Evolutionary conservation across 2,888 invertebrate species (phyloP), one percentile per base, ranked within the genome.

Genomic region (Endotricha flammealis): DNA sequence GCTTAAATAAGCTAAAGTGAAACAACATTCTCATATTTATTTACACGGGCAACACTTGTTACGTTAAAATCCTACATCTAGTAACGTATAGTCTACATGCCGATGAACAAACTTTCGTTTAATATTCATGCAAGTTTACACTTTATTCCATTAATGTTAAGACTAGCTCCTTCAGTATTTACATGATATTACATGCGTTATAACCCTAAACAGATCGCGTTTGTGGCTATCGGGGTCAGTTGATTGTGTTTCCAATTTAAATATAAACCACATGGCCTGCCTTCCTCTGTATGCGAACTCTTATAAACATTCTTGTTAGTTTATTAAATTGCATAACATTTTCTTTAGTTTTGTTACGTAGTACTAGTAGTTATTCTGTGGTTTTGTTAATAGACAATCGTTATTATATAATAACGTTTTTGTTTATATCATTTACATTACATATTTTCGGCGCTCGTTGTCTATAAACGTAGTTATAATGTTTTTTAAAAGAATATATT

Each of bases 191-290:
- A 8, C 20, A 11, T 22, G 20, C 20, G 7, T 22, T 40, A 37
- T 36, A 32, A 27, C 38, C 34, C 38, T 25, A 41, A 44, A 38
- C 33, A 40, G 38, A 30, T 30, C 17, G 10, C 43, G 31, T 13
- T 36, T 39, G 46, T 38, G 48, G 47, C 46, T 36, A 41, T 41
- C 25, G 44, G 49, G 44, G 48, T 46, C 46, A 38, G 46, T 45
- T 47, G 49, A 60, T 56, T 52, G 47, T 52, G 54, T 54, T 46
- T 41, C 49, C 50, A 52, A 45, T 41, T 44, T 50, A 57, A 58
- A 64, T 50, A 57, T 25, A 46, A 54, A 52, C 61, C 64, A 61
- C 54, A 63, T 66, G 65, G 60, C 55, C 43, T 11, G n/a, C 12
- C 32, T 20, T 36, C 25, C 13, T 9, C 12, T 38, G 29, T 39